Evolutionary conservation across 2,113 vertebrate species (phyloP), one percentile per base, ranked within the genome.

Genomic region (Megatriorchis doriae): DNA sequence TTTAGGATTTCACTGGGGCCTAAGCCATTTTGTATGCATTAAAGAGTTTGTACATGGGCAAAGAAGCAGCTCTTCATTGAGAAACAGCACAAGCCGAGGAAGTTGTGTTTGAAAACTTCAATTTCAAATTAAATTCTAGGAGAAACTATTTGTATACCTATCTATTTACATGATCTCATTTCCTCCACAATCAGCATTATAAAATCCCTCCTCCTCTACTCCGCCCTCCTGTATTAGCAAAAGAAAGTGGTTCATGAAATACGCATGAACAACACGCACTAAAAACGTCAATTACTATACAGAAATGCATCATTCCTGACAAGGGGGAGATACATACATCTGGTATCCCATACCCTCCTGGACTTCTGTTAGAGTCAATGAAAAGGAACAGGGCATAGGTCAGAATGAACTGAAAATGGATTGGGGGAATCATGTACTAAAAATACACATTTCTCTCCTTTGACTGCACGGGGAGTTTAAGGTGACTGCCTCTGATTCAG

Each of bases 201-300:
- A n/a, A 61, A 12, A 56, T 48, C n/a, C 31, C 36, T 83, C 6
- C 23, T 59, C 6, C 36, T 67, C 42, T 86, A 19, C 3, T 80
- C 32, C 0, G 0, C 10, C 40, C 13, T 77, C 22, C 45, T 66
- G 4, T 40, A 40, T 23, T 47, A 84, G 16, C 29, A 34, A 73
- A 40, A 52, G 32, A 34, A 89, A 81, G 42, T 1, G 3, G 26
- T n/a, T 79, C 12, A 11, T 47, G 22, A 85, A 90, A 81, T 29
- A 56, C 1, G 0, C 26, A 29, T 8, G 26, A 40, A 81, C 25
- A 63, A 25, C 17, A 63, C 2, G 5, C 19, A 36, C 31, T 62
- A 40, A 71, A 85, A 94, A 53, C 9, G 1, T 31, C 25, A 38
- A 2, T 45, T 47, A 34, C 20, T 14, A 1, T n/a, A n/a, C 13